Evolutionary conservation across 2,888 invertebrate genomes (phyloP).

Genomic region (Eledona agricola): DNA sequence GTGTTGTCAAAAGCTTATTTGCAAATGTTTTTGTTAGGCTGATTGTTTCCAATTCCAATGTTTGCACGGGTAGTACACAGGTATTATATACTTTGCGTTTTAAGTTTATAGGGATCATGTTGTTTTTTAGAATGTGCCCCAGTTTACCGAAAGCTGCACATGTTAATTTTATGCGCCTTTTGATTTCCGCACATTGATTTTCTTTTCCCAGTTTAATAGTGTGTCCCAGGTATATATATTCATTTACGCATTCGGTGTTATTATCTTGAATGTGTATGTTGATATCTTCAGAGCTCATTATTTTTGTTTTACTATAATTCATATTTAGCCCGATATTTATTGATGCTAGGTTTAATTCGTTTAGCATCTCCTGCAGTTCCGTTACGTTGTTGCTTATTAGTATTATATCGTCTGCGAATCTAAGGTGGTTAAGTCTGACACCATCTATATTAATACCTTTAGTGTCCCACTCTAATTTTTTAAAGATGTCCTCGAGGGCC

Average conservation of each 20-base stretch:
- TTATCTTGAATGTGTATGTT: background rate
- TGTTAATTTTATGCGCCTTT: background rate
- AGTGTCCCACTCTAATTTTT: too few relatives aligned
- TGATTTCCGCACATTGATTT: background rate
- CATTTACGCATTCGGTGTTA: background rate
- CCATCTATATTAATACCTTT: too few relatives aligned
- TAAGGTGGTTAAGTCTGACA: too few relatives aligned
- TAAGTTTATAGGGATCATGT: slow-evolving; percentile 1
- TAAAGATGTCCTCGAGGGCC: too few relatives aligned
- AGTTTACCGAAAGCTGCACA: background rate
- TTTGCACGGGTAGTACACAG: background rate
- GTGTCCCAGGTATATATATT: slow-evolving; percentile 1
- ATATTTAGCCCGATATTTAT: background rate
- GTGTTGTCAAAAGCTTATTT: background rate
- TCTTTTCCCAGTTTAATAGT: background rate
- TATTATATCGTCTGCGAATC: too few relatives aligned
- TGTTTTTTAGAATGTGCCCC: background rate
- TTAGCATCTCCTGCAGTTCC: too few relatives aligned
- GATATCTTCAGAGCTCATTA: background rate
- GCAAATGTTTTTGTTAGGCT: background rate
- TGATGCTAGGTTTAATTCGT: too few relatives aligned
- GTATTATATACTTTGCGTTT: background rate
- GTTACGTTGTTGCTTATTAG: too few relatives aligned
- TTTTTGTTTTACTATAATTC: background rate
- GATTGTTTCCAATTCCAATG: background rate